Conservation (phyloP, 2,113 vertebrate genomes). For the Xenopus borealis region DNA sequence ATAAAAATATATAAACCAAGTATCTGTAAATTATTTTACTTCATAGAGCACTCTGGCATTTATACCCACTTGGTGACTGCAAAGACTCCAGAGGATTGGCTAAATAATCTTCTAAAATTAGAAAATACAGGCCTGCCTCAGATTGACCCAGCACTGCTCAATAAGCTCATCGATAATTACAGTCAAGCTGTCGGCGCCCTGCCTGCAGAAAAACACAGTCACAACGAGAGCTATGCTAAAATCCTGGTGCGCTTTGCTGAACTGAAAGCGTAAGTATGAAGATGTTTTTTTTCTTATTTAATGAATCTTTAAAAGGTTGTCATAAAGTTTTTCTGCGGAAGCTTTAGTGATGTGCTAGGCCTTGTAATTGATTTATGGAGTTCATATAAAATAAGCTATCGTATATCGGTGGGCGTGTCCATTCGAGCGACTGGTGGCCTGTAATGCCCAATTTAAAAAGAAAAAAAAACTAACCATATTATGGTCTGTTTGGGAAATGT, state of each 20-base stretch:
- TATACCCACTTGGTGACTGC: constrained; percentile 76
- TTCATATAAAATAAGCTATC: too few relatives aligned
- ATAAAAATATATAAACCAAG: too few relatives aligned
- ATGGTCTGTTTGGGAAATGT: too few relatives aligned
- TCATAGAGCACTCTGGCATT: constrained; percentile 78
- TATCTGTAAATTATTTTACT: background rate
- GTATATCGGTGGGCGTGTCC: too few relatives aligned
- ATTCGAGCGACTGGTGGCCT: too few relatives aligned
- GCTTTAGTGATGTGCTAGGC: too few relatives aligned
- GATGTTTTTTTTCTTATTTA: background rate
- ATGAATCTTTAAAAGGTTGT: too few relatives aligned
- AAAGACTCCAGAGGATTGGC: constrained; percentile 83
- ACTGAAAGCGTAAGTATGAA: constrained; percentile 83
- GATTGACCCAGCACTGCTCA: constrained; percentile 69
- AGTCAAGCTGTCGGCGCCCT: constrained; percentile 79
- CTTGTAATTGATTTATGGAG: too few relatives aligned
- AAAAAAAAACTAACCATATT: too few relatives aligned
- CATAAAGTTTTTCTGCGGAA: too few relatives aligned
- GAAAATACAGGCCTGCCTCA: constrained; percentile 79
- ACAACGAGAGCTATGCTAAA: constrained; percentile 82
- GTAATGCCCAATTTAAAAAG: too few relatives aligned
- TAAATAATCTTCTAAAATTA: constrained; percentile 73
- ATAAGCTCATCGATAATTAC: constrained; percentile 83
- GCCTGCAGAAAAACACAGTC: constrained; percentile 79
- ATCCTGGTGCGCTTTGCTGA: constrained; percentile 92